A percentile compares a stretch with the other conserved stretches of the same genome.
Evolutionary conservation across 2,797 vertebrate species (phyloP).

Genomic region (Champsocephalus gunnari): DNA sequence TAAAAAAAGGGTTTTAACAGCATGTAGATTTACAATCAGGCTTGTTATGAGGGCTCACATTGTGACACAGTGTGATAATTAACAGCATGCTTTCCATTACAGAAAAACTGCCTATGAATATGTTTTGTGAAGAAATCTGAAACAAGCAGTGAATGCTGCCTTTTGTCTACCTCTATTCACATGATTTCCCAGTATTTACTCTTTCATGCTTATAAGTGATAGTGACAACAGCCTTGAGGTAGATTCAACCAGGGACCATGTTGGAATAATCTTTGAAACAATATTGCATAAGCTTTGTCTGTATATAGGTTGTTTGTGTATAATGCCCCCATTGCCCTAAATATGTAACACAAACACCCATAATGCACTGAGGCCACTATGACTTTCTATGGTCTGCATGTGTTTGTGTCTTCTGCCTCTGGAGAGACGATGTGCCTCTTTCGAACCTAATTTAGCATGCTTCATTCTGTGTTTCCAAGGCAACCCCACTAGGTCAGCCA

Average conservation of each 20-base stretch:
- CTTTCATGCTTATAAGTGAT: slow-evolving; percentile 45
- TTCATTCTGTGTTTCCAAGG: slow-evolving; percentile 84
- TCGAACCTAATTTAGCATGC: slow-evolving; percentile 82
- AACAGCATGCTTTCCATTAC: slow-evolving; percentile 8
- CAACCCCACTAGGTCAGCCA: slow-evolving; percentile 87
- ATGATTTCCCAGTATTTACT: slow-evolving; percentile 60
- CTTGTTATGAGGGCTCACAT: slow-evolving; percentile 10
- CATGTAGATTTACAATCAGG: slow-evolving; percentile 9
- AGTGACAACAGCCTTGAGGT: slow-evolving; percentile 37
- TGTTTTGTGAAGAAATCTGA: slow-evolving; percentile 11
- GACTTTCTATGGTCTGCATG: slow-evolving; percentile 40
- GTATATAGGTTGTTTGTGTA: slow-evolving; percentile 20
- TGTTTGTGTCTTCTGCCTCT: slow-evolving; percentile 73
- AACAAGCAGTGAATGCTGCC: slow-evolving; percentile 47
- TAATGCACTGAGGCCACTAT: slow-evolving; percentile 49
- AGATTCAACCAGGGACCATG: slow-evolving; percentile 25
- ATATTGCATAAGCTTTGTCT: slow-evolving; percentile 15
- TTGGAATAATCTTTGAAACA: slow-evolving; percentile 27
- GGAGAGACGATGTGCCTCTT: slow-evolving; percentile 74
- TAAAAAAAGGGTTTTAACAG: background rate
- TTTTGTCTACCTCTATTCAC: slow-evolving; percentile 63
- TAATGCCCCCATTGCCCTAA: slow-evolving; percentile 25
- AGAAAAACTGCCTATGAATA: slow-evolving; percentile 8
- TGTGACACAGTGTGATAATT: slow-evolving; percentile 23
- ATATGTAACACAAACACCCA: slow-evolving; percentile 56